Percentiles rank a stretch among this genome's conserved stretches.
Evolutionary conservation across 2,888 invertebrate genomes (phyloP).

Genomic region (Aelia acuminata): DNA sequence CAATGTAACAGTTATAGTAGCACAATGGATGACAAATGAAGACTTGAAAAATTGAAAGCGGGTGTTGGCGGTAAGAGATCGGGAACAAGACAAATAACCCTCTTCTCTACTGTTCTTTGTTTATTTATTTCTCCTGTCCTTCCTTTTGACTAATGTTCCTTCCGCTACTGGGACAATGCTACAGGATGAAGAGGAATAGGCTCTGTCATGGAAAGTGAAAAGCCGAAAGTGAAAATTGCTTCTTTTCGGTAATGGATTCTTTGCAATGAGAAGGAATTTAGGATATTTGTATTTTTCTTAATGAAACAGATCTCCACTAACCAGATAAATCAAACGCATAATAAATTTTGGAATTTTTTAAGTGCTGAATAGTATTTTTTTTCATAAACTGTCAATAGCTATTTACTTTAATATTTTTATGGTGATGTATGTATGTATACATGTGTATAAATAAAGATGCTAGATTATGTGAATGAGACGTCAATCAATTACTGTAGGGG

Average conservation of each 20-base stretch:
- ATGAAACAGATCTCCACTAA: too few relatives aligned
- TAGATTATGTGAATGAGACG: neutral
- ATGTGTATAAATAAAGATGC: neutral
- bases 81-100: neutral
- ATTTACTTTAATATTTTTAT: neutral
- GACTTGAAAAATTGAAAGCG: neutral
- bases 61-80: neutral
- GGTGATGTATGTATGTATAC: neutral
- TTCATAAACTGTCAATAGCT: too few relatives aligned
- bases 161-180: neutral
- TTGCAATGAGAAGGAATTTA: too few relatives aligned
- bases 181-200: neutral
- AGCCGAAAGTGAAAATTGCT: neutral
- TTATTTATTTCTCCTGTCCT: neutral
- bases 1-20: neutral
- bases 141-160: constrained; percentile 6
- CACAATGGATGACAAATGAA: neutral
- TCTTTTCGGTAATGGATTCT: neutral
- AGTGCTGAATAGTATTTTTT: too few relatives aligned
- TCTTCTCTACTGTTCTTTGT: neutral
- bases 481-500: neutral
- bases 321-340: too few relatives aligned
- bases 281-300: too few relatives aligned
- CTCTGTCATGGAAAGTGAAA: neutral
- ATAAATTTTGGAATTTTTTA: too few relatives aligned